Evolutionary conservation across 2,797 vertebrate species (phyloP).

Genomic region (Peromyscus nudipes): DNA sequence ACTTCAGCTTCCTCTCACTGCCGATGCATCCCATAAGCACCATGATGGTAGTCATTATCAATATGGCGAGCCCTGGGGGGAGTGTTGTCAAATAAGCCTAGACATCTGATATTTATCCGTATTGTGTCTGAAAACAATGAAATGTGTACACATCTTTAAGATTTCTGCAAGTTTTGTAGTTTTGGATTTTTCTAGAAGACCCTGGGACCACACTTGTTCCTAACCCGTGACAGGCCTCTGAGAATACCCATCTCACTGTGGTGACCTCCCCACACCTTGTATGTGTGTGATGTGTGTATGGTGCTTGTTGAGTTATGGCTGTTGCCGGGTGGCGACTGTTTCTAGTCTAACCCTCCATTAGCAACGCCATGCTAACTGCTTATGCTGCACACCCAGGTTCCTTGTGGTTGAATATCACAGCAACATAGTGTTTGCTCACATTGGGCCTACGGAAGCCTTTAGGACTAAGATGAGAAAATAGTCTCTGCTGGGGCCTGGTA

Average conservation of each 20-base stretch:
- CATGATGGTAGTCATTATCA: background rate
- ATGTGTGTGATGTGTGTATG: background rate
- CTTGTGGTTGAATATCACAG: background rate
- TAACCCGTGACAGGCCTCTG: background rate
- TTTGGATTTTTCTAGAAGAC: background rate
- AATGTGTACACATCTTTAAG: background rate
- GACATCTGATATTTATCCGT: slow-evolving; percentile 29
- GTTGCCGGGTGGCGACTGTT: background rate
- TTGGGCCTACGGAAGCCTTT: background rate
- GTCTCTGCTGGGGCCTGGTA: background rate
- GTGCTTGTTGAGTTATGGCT: background rate
- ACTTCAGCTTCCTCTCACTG: background rate
- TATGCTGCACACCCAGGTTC: background rate
- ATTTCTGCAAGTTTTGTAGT: background rate
- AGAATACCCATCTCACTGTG: background rate
- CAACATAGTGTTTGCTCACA: background rate
- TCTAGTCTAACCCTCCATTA: slow-evolving; percentile 37
- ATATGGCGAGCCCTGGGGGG: background rate
- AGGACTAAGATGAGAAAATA: background rate
- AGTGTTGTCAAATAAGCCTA: slow-evolving; percentile 17
- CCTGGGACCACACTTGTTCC: background rate
- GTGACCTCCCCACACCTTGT: background rate
- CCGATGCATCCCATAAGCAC: background rate
- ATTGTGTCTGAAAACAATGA: slow-evolving; percentile 44
- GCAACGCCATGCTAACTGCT: background rate